Percentiles rank a stretch among this genome's conserved stretches.
phyloP scores from a whole-genome alignment of 2,888 invertebrate species.

The Periphyllus acericola region DNA sequence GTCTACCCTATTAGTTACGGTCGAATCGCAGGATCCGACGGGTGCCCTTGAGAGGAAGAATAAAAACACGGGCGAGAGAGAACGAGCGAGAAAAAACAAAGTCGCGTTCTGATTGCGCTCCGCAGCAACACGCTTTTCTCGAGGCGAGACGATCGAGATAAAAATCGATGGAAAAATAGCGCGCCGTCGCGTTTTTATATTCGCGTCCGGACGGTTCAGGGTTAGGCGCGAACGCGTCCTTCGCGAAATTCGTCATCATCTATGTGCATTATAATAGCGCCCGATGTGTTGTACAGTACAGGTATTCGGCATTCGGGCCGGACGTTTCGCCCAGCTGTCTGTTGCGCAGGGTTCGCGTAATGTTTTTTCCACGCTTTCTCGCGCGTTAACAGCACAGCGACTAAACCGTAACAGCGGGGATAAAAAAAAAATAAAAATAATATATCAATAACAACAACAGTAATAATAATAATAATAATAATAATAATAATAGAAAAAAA shows the following conservation, averaged over 20 bases:
- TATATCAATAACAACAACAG: no score
- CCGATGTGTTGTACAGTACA: no score
- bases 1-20: constrained; percentile 1
- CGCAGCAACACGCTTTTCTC: not conserved
- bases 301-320: no score
- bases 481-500: not conserved
- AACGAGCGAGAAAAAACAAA: not conserved
- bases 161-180: constrained; percentile 16
- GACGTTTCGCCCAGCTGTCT: not conserved
- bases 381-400: constrained; percentile 3
- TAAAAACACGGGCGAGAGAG: not conserved
- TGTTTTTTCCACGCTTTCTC: constrained; percentile 39
- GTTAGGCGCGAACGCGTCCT: constrained; percentile 45
- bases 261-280: not conserved
- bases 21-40: not conserved
- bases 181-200: not conserved
- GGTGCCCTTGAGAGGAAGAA: constrained; percentile 14
- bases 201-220: constrained; percentile 37
- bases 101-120: not conserved
- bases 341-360: not conserved
- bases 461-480: not conserved
- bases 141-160: constrained; percentile 41
- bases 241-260: constrained; percentile 48
- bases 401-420: constrained; percentile 29
- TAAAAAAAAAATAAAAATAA: not conserved